Base-by-base conservation (phyloP, 2,113 vertebrate species). In the Zeus faber region DNA sequence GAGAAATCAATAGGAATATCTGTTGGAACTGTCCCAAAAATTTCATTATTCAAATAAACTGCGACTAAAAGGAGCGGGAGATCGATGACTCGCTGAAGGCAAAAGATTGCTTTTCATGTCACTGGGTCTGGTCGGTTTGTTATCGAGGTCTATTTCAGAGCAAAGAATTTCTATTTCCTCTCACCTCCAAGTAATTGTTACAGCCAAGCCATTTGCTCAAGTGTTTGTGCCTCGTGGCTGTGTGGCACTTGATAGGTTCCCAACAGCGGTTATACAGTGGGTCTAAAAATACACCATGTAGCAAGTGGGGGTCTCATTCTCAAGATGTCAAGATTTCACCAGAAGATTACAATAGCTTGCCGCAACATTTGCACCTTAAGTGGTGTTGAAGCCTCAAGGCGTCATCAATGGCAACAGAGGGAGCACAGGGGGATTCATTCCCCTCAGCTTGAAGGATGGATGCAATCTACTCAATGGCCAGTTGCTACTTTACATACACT, bases 141-240 rank as follows among this genome's bases (percentile, higher is more conserved):
- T 79, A 78, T 73, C 53, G 62, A 65, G 66, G 62, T 66, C 62
- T 63, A 71, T 82, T 72, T 80, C 55, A 70, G 43, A 16, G 21
- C 0, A 20, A 53, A 60, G 44, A 58, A 63, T 70, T 79, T 76
- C 67, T 41, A 72, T 70, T 70, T 74, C 57, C 49, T 76, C 58
- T 79, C 63, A 70, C 61, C 73, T 73, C 43, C 63, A 41, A 64
- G 65, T 73, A 67, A 76, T 74, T 76, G 63, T 70, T 76, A 65
- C 63, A 72, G 67, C 58, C 41, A 7, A 71, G 62, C 53, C 69
- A 69, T 78, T 71, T 74, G 39, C 57, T 58, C 53, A 59, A 65
- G 69, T 56, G 62, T 78, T 71, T 68, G 18, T 74, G 74, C 72
- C 78, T 55, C 70, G 60, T 56, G 60, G 69, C 16, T 0, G 10